These are phyloP conservation scores for Pachycephala philippinensis DNA, from an alignment of 2,113 vertebrate species.

Conservation along the genomic window DNA sequence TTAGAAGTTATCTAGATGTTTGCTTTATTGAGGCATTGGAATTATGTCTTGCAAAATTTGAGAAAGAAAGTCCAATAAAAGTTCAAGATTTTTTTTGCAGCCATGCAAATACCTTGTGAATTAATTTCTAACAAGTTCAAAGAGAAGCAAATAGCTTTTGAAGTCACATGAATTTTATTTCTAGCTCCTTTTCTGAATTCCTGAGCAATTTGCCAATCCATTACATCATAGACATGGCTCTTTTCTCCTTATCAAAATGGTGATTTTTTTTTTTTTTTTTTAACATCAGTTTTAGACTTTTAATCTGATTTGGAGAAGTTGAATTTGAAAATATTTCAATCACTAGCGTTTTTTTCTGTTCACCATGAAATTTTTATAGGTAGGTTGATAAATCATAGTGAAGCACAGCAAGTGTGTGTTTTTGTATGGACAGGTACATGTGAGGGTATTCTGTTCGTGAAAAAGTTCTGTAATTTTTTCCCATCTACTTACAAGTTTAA, in stretches of 20 bases:
- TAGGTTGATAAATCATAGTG: background rate
- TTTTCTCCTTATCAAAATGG: background rate
- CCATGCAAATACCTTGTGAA: background rate
- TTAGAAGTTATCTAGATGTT: background rate
- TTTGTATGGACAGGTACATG: background rate
- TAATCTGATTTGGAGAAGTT: background rate
- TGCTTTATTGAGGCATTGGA: background rate
- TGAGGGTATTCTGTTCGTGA: background rate
- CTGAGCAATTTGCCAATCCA: background rate
- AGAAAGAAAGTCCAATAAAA: background rate
- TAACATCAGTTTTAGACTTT: background rate
- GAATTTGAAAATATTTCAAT: background rate
- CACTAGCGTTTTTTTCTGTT: background rate
- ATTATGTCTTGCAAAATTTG: background rate
- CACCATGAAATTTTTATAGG: background rate
- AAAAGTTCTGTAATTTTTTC: background rate
- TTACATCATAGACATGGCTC: background rate
- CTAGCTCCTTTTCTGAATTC: background rate
- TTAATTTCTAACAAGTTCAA: background rate
- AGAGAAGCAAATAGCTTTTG: background rate
- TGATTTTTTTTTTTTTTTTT: rapidly evolving
- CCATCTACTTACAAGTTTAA: background rate
- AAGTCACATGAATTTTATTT: background rate
- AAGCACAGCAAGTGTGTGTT: rapidly evolving
- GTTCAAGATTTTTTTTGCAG: background rate